Conservation (phyloP, 1,140 invertebrate genomes). For the Rhynchophorus ferrugineus region DNA sequence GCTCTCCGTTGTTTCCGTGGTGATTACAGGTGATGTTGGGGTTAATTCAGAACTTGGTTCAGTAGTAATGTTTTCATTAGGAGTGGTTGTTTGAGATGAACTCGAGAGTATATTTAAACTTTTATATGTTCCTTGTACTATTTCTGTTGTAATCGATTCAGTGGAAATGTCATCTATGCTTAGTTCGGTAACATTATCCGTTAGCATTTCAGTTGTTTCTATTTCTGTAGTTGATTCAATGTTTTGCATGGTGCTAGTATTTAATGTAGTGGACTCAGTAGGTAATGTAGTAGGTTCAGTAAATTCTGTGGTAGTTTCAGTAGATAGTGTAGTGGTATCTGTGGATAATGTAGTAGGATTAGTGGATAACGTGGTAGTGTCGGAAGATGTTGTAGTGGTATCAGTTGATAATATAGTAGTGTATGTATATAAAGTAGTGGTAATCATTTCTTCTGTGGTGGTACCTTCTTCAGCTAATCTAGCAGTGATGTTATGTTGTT, state of each 20-base stretch:
- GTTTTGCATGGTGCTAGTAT: not conserved
- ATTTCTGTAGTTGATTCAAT: not conserved
- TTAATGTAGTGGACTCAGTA: not conserved
- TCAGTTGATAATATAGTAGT: not conserved
- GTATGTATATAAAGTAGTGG: not conserved
- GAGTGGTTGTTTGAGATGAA: too few relatives aligned
- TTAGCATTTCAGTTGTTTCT: slow-evolving; percentile 4
- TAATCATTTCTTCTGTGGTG: not conserved
- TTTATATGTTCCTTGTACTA: too few relatives aligned
- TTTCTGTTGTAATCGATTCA: too few relatives aligned
- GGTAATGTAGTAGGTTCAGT: not conserved
- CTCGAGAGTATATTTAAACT: too few relatives aligned
- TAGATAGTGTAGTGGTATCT: slow-evolving; percentile 1
- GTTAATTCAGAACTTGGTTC: too few relatives aligned
- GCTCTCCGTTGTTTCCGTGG: slow-evolving; percentile 8
- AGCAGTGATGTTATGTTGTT: slow-evolving; percentile 1
- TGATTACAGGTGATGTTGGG: slow-evolving; percentile 1
- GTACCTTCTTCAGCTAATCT: not conserved
- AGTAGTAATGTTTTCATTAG: too few relatives aligned
- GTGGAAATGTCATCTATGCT: too few relatives aligned
- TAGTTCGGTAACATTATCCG: slow-evolving; percentile 1
- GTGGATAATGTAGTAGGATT: not conserved
- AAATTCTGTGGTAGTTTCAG: too few relatives aligned
- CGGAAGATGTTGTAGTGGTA: too few relatives aligned
- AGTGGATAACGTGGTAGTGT: not conserved